Percentiles rank a stretch among this genome's conserved stretches.
phyloP scores from a whole-genome alignment of 2,113 vertebrate genomes.

The Brachyhypopomus gauderio region DNA sequence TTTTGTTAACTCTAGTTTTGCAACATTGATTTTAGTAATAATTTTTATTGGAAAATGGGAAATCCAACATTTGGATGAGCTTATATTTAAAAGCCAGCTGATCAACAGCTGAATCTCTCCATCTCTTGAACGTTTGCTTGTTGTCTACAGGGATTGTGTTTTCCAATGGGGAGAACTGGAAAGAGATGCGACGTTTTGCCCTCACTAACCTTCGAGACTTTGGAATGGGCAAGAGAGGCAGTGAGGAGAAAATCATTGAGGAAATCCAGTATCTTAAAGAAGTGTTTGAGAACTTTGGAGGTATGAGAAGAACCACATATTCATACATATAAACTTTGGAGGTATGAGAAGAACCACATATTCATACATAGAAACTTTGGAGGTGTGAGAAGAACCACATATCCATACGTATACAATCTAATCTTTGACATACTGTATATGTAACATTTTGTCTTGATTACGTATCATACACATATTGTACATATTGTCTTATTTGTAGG shows the following conservation, averaged over 20 bases:
- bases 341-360: conserved; percentile 50
- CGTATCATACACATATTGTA: background rate
- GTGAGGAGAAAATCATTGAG: conserved; percentile 67
- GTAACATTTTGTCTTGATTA: background rate
- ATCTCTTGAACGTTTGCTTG: background rate
- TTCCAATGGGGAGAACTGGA: conserved; percentile 67
- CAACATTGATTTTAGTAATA: too few relatives aligned
- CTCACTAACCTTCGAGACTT: conserved; percentile 65
- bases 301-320: conserved; percentile 39
- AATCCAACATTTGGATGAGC: too few relatives aligned
- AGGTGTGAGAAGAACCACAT: conserved; percentile 52
- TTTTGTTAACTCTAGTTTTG: too few relatives aligned
- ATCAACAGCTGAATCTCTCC: background rate
- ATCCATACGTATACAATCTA: background rate
- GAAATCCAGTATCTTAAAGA: conserved; percentile 63
- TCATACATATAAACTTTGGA: conserved; percentile 42
- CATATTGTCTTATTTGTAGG: background rate
- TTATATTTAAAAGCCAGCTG: background rate
- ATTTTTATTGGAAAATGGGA: too few relatives aligned
- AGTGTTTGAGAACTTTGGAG: conserved; percentile 61
- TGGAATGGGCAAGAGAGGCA: conserved; percentile 69
- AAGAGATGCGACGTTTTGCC: conserved; percentile 70
- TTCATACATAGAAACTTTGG: conserved; percentile 37
- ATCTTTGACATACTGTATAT: background rate
- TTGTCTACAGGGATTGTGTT: conserved; percentile 63